phyloP scores from a whole-genome alignment of 2,113 vertebrate genomes.

The Oreochromis spilurus region DNA sequence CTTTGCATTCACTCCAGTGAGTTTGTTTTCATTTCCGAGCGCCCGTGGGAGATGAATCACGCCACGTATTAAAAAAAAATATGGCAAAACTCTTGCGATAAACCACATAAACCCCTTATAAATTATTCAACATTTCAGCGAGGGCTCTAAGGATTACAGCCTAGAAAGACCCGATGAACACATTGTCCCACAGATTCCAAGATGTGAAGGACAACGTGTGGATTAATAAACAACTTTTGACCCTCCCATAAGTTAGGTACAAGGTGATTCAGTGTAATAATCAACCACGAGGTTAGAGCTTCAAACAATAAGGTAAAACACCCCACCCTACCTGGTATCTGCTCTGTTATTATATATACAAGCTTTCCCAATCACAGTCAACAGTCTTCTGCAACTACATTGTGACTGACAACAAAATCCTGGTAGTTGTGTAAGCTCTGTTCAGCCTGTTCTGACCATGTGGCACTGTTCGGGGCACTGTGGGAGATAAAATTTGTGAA shows the following conservation, averaged over 20 bases:
- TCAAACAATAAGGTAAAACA: neutral
- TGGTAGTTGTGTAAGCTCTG: conserved; percentile 33
- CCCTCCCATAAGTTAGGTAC: conserved; percentile 16
- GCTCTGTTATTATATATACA: neutral
- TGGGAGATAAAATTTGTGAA: neutral
- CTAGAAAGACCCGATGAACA: neutral
- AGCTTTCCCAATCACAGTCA: neutral
- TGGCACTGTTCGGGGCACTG: neutral
- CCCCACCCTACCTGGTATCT: neutral
- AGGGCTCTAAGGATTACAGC: neutral
- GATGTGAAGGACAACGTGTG: neutral
- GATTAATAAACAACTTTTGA: conserved; percentile 49
- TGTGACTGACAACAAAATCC: conserved; percentile 51
- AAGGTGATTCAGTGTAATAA: conserved; percentile 27
- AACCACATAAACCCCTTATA: neutral
- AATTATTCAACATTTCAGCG: neutral
- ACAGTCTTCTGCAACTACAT: neutral
- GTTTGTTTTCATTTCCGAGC: neutral
- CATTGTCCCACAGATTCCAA: neutral
- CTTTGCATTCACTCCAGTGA: neutral
- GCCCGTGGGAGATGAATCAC: neutral
- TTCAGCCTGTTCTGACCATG: neutral
- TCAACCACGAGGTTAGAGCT: conserved; percentile 6
- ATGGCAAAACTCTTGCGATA: neutral
- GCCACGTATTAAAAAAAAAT: neutral